Evolutionary conservation across 2,797 vertebrate species (phyloP).

Genomic region (Centroberyx gerrardi): DNA sequence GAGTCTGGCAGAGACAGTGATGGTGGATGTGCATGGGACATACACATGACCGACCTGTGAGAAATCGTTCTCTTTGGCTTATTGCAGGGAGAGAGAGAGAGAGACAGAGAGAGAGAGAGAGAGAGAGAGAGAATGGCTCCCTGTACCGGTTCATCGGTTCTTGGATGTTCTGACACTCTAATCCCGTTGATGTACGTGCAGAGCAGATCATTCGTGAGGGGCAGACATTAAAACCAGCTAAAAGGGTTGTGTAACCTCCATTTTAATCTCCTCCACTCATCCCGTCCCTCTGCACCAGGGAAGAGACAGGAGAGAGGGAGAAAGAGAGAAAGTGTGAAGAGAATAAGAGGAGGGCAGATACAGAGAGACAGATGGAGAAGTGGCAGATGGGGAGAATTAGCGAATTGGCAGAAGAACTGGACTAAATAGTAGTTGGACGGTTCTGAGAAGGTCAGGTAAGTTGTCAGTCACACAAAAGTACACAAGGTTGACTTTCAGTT

Average conservation of each 20-base stretch:
- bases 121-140: neutral
- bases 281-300: conserved; percentile 45
- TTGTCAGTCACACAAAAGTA: conserved; percentile 51
- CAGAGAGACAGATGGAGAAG: conserved; percentile 64
- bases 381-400: conserved; percentile 74
- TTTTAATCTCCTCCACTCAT: conserved; percentile 76
- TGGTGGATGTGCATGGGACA: neutral
- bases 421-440: conserved; percentile 61
- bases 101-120: too few relatives aligned
- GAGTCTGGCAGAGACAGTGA: neutral
- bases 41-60: conserved; percentile 8
- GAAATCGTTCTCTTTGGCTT: conserved; percentile 7
- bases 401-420: conserved; percentile 53
- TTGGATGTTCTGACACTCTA: conserved; percentile 73
- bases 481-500: conserved; percentile 35
- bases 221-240: conserved; percentile 73
- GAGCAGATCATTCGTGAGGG: conserved; percentile 70
- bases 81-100: neutral
- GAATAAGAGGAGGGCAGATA: conserved; percentile 67
- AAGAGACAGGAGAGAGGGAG: conserved; percentile 33
- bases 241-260: conserved; percentile 77
- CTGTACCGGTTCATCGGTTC: conserved; percentile 60
- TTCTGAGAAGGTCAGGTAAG: conserved; percentile 49
- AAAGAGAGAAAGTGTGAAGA: conserved; percentile 37
- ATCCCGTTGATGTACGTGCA: conserved; percentile 79